Percentiles rank a stretch among this genome's conserved stretches.
phyloP scores from a whole-genome alignment of 2,113 vertebrate species.

The Elephantulus edwardii region DNA sequence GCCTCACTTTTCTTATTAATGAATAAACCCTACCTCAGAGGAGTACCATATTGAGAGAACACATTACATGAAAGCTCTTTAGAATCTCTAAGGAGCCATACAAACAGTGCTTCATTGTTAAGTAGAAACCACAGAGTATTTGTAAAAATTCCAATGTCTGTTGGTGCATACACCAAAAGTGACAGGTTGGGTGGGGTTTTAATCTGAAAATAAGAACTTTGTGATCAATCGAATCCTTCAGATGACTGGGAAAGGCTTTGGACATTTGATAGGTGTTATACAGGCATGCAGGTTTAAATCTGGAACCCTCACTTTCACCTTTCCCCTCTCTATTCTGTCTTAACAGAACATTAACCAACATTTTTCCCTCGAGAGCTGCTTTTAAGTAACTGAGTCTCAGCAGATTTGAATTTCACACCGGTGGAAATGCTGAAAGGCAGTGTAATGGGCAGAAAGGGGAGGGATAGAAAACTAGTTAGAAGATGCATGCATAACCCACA shows the following conservation, averaged over 20 bases:
- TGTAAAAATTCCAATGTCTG: conserved; percentile 13
- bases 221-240: conserved; percentile 33
- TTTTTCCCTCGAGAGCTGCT: conserved; percentile 7
- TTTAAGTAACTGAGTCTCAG: conserved; percentile 46
- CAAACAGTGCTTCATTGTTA: neutral
- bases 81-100: neutral
- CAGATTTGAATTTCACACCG: conserved; percentile 38
- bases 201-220: neutral
- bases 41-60: neutral
- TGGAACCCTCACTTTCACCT: neutral
- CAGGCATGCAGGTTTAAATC: conserved; percentile 4
- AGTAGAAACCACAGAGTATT: neutral
- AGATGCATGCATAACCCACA: neutral
- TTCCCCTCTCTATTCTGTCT: neutral
- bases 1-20: conserved; percentile 33
- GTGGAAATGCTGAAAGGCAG: conserved; percentile 52
- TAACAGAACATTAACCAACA: neutral
- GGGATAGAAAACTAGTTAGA: neutral
- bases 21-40: conserved; percentile 13
- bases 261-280: neutral
- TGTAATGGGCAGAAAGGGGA: conserved; percentile 14
- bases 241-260: conserved; percentile 32
- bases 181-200: neutral
- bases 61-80: neutral
- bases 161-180: neutral